Conservation (phyloP, 2,797 vertebrate species). For the Momotus momota region DNA sequence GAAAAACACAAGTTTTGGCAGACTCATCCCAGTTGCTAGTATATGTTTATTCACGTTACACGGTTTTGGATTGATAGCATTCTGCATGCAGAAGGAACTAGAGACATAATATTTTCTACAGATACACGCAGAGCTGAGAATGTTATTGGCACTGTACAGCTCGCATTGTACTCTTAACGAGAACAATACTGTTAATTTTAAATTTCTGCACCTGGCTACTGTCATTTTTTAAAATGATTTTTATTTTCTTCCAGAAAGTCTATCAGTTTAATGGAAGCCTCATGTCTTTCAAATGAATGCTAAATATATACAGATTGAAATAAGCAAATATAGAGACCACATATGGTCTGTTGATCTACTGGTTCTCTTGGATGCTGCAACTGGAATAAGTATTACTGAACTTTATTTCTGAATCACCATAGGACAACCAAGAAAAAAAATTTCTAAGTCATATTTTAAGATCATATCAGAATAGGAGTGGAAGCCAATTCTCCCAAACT, state of each 20-base stretch:
- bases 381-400: not conserved
- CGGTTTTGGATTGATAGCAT: not conserved
- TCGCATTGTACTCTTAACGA: not conserved
- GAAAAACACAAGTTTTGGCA: constrained; percentile 61
- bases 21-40: not conserved
- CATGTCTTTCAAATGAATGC: not conserved
- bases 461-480: not conserved
- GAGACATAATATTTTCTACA: not conserved
- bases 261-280: not conserved
- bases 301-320: not conserved
- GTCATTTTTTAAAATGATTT: not conserved
- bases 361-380: not conserved
- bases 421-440: not conserved
- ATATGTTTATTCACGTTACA: not conserved
- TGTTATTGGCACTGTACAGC: not conserved
- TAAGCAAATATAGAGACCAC: not conserved
- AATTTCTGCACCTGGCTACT: not conserved
- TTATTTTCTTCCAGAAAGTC: not conserved
- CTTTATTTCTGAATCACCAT: not conserved
- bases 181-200: not conserved
- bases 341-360: not conserved
- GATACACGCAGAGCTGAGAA: accelerated
- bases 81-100: not conserved
- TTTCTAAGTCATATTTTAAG: not conserved
- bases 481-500: not conserved